Evolutionary conservation across 2,113 vertebrate species (phyloP).

Genomic region (Perca schrenkii): DNA sequence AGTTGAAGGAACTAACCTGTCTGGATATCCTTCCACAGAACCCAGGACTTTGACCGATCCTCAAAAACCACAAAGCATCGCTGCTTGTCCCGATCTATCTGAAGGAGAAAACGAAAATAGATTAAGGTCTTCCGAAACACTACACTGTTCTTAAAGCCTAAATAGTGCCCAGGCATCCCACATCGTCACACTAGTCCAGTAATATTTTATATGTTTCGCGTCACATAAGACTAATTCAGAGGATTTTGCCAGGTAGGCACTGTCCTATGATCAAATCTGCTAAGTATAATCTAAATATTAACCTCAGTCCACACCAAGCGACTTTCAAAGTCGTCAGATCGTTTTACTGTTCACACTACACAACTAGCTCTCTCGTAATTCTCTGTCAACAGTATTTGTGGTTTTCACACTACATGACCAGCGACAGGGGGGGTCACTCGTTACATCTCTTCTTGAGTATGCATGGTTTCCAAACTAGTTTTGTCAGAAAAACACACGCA

Average conservation of each 20-base stretch:
- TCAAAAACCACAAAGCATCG: constrained; percentile 98
- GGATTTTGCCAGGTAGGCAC: background rate
- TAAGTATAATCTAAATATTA: background rate
- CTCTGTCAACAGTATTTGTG: too few species aligned
- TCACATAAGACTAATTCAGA: background rate
- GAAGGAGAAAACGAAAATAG: constrained; percentile 55
- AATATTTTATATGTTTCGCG: background rate
- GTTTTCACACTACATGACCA: too few species aligned
- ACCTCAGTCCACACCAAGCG: too few species aligned
- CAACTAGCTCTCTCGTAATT: too few species aligned
- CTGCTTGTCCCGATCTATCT: constrained; percentile 97
- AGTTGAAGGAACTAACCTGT: constrained; percentile 86
- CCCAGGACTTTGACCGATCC: constrained; percentile 98
- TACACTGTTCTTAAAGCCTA: background rate
- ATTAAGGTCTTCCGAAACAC: background rate
- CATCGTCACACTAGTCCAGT: background rate
- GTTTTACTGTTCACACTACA: too few species aligned
- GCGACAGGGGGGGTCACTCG: too few species aligned
- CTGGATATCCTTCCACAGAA: constrained; percentile 99
- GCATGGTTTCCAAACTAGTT: too few species aligned
- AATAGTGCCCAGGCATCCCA: background rate
- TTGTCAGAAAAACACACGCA: too few species aligned
- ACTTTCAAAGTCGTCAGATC: too few species aligned
- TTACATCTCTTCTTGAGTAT: too few species aligned
- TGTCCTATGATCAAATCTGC: background rate